Evolutionary conservation across 2,797 vertebrate species (phyloP).

Genomic region (Lindbergichthys nudifrons): DNA sequence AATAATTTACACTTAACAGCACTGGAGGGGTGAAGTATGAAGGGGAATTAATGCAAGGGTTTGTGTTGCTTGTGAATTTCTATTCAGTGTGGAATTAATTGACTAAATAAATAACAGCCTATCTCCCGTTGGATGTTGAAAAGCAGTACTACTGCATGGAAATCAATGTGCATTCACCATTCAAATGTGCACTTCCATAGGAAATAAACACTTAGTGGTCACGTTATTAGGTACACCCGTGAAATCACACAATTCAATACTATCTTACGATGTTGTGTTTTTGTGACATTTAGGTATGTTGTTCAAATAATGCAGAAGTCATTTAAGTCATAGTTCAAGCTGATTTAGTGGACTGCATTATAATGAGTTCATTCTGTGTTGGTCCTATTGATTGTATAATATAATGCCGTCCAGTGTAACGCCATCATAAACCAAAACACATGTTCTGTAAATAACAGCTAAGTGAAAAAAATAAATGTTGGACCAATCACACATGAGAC

Average conservation of each 20-base stretch:
- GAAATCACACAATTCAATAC: background rate
- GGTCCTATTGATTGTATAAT: no score
- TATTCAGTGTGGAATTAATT: background rate
- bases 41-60: background rate
- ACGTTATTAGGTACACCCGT: background rate
- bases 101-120: background rate
- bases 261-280: background rate
- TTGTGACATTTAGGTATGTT: no score
- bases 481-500: background rate
- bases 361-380: background rate
- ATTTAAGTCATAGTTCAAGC: slow-evolving; percentile 1
- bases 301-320: background rate
- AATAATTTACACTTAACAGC: background rate
- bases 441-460: background rate
- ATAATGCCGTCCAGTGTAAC: background rate
- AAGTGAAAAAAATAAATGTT: background rate
- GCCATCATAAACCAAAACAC: background rate
- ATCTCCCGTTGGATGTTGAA: background rate
- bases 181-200: background rate
- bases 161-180: background rate
- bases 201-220: background rate
- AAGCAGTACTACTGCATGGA: background rate
- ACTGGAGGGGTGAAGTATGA: background rate
- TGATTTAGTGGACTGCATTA: background rate
- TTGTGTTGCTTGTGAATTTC: no score